phyloP scores from a whole-genome alignment of 1,140 invertebrate genomes.

The Tetramorium alpestre region DNA sequence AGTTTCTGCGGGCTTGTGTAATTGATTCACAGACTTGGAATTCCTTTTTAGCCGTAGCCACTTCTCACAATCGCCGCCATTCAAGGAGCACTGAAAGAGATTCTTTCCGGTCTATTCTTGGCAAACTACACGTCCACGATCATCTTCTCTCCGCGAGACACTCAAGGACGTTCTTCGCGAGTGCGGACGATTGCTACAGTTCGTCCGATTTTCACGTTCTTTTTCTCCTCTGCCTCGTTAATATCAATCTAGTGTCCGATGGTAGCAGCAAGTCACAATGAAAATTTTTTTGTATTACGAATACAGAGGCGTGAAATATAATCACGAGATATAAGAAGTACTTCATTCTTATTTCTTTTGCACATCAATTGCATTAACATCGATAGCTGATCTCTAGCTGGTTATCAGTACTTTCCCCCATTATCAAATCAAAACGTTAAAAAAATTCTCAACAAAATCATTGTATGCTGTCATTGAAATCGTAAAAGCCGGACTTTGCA shows the following conservation, averaged over 20 bases:
- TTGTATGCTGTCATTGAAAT: not conserved
- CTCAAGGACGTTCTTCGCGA: conserved; percentile 41
- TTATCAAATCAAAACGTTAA: not conserved
- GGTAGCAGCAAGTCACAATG: not conserved
- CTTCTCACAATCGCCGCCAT: conserved; percentile 25
- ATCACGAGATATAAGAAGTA: not conserved
- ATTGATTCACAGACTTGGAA: conserved; percentile 20
- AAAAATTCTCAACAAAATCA: not conserved
- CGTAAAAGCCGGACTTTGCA: not conserved
- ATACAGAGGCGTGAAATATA: not conserved
- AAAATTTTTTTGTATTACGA: not conserved
- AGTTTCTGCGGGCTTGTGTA: not conserved
- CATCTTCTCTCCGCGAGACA: conserved; percentile 34
- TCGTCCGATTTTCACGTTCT: conserved; percentile 21
- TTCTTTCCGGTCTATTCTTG: conserved; percentile 40
- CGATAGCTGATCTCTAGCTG: not conserved
- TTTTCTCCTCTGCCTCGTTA: conserved; percentile 33
- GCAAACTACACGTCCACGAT: conserved; percentile 33
- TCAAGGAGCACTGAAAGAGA: conserved; percentile 32
- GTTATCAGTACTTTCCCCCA: not conserved
- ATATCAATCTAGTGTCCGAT: conserved; percentile 24
- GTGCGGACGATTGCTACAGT: conserved; percentile 35
- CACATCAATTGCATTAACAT: not conserved
- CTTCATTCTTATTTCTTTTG: not conserved
- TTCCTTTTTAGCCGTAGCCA: conserved; percentile 17